Percentiles rank a stretch among this genome's conserved stretches.
Evolutionary conservation across 1,140 invertebrate genomes (phyloP).

Genomic region (Drosophila ambigua): DNA sequence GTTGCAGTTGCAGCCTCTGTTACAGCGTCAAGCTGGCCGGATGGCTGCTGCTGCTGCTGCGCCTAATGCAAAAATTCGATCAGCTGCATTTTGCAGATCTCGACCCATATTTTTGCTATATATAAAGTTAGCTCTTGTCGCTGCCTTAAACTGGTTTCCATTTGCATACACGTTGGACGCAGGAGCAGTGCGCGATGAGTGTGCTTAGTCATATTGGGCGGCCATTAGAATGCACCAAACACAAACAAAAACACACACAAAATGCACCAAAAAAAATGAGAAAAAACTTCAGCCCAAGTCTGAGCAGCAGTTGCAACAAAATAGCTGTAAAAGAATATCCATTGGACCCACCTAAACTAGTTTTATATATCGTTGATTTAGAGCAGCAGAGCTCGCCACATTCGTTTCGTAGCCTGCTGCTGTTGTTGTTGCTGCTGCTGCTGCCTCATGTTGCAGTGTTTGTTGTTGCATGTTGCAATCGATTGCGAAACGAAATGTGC

Average conservation of each 20-base stretch:
- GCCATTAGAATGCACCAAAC: slow-evolving; percentile 82
- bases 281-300: slow-evolving; percentile 38
- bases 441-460: slow-evolving; percentile 19
- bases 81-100: slow-evolving; percentile 82
- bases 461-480: slow-evolving; percentile 76
- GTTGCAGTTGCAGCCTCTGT: slow-evolving; percentile 49
- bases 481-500: slow-evolving; percentile 82
- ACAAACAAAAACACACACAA: slow-evolving; percentile 14
- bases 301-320: slow-evolving; percentile 66
- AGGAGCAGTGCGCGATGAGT: slow-evolving; percentile 83
- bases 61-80: slow-evolving; percentile 84
- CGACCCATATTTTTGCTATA: slow-evolving; percentile 82
- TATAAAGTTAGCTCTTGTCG: slow-evolving; percentile 54
- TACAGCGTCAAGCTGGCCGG: slow-evolving; percentile 56
- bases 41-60: slow-evolving; percentile 71
- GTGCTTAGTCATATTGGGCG: slow-evolving; percentile 84
- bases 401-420: slow-evolving; percentile 59
- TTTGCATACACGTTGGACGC: slow-evolving; percentile 82
- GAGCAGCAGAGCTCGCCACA: slow-evolving; percentile 70
- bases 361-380: slow-evolving; percentile 78
- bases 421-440: slow-evolving; percentile 29
- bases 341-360: slow-evolving; percentile 83
- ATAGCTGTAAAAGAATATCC: slow-evolving; percentile 81
- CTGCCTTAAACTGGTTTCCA: slow-evolving; percentile 76
- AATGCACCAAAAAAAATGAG: slow-evolving; percentile 14